A percentile compares a stretch with the other conserved stretches of the same genome.
Conservation (phyloP, 2,113 vertebrate genomes). For the Channa argus region DNA sequence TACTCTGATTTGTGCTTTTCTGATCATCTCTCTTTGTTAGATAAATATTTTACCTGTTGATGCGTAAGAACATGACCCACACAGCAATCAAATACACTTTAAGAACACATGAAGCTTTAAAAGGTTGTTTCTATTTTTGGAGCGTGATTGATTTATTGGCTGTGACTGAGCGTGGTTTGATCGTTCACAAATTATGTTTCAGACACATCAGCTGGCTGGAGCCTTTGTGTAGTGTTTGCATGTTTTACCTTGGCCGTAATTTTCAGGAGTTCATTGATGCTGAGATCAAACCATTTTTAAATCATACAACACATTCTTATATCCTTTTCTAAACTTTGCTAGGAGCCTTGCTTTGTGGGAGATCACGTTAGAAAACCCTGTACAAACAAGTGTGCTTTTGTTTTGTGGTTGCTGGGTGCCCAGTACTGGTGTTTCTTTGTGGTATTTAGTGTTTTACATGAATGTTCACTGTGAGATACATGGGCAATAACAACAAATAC, state of each 20-base stretch:
- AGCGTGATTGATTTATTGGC: constrained; percentile 17
- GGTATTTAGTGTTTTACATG: constrained; percentile 64
- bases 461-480: constrained; percentile 57
- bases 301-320: neutral
- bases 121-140: neutral
- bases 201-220: neutral
- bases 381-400: constrained; percentile 3
- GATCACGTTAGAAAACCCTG: neutral
- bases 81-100: neutral
- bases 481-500: constrained; percentile 31
- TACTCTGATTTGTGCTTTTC: no score
- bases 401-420: constrained; percentile 28
- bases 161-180: constrained; percentile 6
- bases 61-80: neutral
- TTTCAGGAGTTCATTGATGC: constrained; percentile 3
- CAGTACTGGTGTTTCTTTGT: constrained; percentile 49
- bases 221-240: neutral
- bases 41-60: neutral
- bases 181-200: constrained; percentile 1
- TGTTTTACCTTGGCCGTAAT: neutral
- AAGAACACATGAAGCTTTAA: constrained; percentile 3
- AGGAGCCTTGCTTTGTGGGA: neutral
- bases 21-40: neutral
- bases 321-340: neutral
- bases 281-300: neutral